A percentile compares a stretch with the other conserved stretches of the same genome.
Conservation (phyloP, 2,888 invertebrate species). For the Acrobasis repandana region DNA sequence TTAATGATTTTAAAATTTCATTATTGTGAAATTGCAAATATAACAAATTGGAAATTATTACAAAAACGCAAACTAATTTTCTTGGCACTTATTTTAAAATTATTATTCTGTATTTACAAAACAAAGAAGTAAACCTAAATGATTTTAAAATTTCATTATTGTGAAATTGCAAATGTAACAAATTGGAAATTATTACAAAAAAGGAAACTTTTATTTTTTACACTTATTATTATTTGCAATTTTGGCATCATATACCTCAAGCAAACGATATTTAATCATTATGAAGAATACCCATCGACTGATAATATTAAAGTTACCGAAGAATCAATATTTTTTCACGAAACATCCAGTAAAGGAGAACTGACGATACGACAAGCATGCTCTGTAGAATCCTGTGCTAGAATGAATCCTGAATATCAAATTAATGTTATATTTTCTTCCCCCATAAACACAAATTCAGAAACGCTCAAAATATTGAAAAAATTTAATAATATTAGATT, state of each 20-base stretch:
- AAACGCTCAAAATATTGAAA: background rate
- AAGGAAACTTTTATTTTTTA: background rate
- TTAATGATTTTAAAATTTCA: no score
- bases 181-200: background rate
- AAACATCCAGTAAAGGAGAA: background rate
- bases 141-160: no score
- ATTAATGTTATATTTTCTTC: background rate
- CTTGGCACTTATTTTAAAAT: background rate
- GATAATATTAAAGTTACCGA: background rate
- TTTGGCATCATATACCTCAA: background rate
- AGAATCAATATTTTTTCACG: background rate
- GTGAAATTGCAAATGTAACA: background rate
- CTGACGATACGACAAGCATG: slow-evolving; percentile 8
- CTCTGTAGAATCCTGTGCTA: background rate
- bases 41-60: background rate
- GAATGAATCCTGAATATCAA: background rate
- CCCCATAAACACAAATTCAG: background rate
- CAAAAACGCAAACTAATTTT: background rate
- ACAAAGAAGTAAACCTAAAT: no score
- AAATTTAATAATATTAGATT: background rate
- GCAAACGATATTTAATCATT: background rate
- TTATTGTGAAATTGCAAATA: background rate
- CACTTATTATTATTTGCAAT: background rate
- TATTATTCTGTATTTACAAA: no score
- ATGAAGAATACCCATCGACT: background rate